phyloP scores from a whole-genome alignment of 2,888 invertebrate species.

The Coleophora flavipennella region DNA sequence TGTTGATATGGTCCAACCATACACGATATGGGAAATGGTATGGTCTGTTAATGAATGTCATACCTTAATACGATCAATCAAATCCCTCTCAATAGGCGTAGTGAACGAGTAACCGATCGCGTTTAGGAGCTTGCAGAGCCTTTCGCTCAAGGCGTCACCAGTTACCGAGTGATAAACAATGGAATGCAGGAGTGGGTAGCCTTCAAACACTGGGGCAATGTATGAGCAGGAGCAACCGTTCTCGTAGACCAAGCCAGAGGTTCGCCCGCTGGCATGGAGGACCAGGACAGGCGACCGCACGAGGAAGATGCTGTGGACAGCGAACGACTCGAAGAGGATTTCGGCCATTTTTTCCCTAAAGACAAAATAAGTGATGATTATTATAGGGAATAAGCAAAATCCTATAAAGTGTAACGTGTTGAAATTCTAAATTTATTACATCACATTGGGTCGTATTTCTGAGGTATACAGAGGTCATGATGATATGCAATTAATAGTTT shows the following conservation, averaged over 20 bases:
- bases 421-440: too few species aligned
- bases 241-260: slow-evolving; percentile 67
- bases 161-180: slow-evolving; percentile 87
- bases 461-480: too few species aligned
- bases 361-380: too few species aligned
- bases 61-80: slow-evolving; percentile 93
- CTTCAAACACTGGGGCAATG: slow-evolving; percentile 68
- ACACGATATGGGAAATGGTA: too few species aligned
- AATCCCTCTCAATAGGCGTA: slow-evolving; percentile 89
- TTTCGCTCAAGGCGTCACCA: slow-evolving; percentile 84
- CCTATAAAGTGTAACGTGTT: too few species aligned
- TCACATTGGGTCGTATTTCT: too few species aligned
- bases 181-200: slow-evolving; percentile 86
- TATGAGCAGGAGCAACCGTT: slow-evolving; percentile 61
- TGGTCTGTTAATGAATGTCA: slow-evolving; percentile 71
- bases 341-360: slow-evolving; percentile 77
- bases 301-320: slow-evolving; percentile 60
- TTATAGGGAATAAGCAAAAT: too few species aligned
- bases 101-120: slow-evolving; percentile 91
- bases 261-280: slow-evolving; percentile 64
- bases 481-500: too few species aligned
- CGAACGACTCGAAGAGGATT: slow-evolving; percentile 71
- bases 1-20: too few species aligned
- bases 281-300: slow-evolving; percentile 58
- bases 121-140: slow-evolving; percentile 86